Conservation (phyloP, 2,113 vertebrate genomes). For the Phodopus roborovskii region DNA sequence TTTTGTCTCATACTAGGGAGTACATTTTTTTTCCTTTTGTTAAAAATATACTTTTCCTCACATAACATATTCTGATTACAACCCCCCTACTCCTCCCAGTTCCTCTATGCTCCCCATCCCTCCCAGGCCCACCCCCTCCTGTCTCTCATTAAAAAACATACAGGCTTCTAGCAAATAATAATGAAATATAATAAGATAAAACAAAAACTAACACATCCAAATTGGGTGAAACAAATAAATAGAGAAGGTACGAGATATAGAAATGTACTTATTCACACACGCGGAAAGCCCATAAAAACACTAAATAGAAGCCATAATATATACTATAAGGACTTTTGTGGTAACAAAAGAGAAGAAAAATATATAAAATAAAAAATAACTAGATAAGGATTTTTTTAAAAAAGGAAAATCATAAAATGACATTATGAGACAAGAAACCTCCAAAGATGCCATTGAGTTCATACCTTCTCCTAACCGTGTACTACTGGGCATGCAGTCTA, state of each 20-base stretch:
- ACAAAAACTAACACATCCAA: background rate
- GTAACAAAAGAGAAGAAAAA: background rate
- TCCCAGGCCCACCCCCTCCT: background rate
- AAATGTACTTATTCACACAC: background rate
- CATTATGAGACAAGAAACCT: background rate
- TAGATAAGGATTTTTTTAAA: background rate
- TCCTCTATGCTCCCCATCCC: background rate
- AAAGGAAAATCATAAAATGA: background rate
- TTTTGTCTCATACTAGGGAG: background rate
- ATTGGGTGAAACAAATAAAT: background rate
- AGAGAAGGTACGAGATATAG: background rate
- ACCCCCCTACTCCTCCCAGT: background rate
- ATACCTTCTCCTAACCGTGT: background rate
- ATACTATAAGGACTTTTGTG: too few relatives aligned
- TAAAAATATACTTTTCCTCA: background rate
- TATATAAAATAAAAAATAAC: background rate
- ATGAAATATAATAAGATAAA: background rate
- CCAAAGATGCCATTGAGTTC: background rate
- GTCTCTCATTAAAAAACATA: background rate
- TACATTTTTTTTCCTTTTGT: background rate
- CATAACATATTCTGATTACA: background rate
- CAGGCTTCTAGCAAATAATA: background rate
- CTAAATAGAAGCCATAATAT: background rate
- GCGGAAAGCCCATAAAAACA: background rate
- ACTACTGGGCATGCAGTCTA: background rate